A percentile compares a stretch with the other conserved stretches of the same genome.
Conservation (phyloP, 2,888 invertebrate species). For the Brachycybe producta region DNA sequence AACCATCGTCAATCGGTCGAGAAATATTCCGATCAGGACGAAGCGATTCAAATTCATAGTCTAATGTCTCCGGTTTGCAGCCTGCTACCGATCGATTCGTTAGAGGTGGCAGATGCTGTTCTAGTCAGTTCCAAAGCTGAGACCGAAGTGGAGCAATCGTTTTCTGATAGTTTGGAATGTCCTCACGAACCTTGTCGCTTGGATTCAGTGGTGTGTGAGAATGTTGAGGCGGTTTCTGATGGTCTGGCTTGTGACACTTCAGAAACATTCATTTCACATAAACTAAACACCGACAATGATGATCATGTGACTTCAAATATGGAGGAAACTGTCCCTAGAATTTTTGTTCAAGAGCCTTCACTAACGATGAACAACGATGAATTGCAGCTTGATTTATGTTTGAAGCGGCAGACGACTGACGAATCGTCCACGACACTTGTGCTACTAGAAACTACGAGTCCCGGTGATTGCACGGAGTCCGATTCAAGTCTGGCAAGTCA, state of each 20-base stretch:
- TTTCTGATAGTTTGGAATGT: constrained; percentile 3
- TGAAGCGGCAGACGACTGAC: background rate
- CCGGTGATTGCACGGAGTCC: constrained; percentile 7
- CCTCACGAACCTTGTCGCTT: too few species aligned
- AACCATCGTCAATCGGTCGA: background rate
- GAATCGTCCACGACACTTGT: constrained; percentile 6
- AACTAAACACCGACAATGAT: constrained; percentile 19
- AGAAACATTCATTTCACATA: too few species aligned
- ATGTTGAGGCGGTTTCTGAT: too few species aligned
- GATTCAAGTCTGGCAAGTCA: constrained; percentile 17
- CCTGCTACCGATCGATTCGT: constrained; percentile 10
- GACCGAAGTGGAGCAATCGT: background rate
- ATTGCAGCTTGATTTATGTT: background rate
- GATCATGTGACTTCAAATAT: constrained; percentile 13
- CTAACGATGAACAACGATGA: background rate
- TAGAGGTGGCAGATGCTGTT: constrained; percentile 20
- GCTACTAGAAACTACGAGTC: too few species aligned
- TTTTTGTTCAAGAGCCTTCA: constrained; percentile 4
- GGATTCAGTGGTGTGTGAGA: too few species aligned
- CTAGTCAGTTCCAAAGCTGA: constrained; percentile 19
- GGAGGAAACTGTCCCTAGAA: constrained; percentile 6
- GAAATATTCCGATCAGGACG: background rate
- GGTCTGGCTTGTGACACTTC: too few species aligned
- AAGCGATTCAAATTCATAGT: background rate
- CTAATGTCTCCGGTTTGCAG: background rate